Evolutionary conservation across 2,113 vertebrate species (phyloP).

Genomic region (Numida meleagris): DNA sequence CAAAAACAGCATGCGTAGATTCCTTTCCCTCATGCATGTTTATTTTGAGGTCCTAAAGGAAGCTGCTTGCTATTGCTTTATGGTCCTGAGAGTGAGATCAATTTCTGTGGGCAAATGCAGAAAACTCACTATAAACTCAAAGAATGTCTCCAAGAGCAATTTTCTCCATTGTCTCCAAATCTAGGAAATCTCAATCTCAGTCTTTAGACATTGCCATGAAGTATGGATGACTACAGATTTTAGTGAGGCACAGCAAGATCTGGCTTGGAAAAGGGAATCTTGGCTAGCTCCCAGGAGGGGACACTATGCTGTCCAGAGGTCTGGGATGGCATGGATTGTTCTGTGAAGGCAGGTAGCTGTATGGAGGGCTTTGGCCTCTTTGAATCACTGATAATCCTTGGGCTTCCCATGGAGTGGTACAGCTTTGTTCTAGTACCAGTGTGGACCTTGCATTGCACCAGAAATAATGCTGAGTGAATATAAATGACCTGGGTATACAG

Average conservation of each 20-base stretch:
- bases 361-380: neutral
- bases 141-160: neutral
- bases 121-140: accelerated
- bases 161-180: neutral
- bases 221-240: neutral
- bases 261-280: neutral
- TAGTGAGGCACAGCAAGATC: neutral
- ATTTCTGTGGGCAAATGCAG: neutral
- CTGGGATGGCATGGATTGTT: neutral
- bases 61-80: neutral
- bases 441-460: neutral
- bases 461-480: neutral
- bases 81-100: neutral
- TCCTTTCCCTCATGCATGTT: neutral
- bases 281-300: neutral
- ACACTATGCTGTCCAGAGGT: neutral
- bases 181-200: neutral
- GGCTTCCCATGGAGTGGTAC: neutral
- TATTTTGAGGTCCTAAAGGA: neutral
- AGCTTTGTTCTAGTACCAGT: neutral
- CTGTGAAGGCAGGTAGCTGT: neutral
- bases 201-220: neutral
- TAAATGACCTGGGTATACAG: neutral
- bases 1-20: neutral
- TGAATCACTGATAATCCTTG: neutral